Evolutionary conservation across 2,797 vertebrate genomes (phyloP).

Genomic region (Euthynnus affinis): DNA sequence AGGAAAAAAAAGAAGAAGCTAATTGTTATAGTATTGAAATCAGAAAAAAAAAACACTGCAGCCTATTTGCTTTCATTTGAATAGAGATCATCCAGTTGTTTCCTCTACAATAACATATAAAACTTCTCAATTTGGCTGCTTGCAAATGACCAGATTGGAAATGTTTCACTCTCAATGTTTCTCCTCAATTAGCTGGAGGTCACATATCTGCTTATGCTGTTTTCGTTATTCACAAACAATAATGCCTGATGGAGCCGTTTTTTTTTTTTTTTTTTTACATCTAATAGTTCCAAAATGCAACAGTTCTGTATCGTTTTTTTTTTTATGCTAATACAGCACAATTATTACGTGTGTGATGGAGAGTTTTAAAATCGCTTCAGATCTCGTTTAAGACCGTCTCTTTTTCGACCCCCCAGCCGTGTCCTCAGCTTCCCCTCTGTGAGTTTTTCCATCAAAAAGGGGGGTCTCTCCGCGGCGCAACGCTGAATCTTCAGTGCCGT

Average conservation of each 20-base stretch:
- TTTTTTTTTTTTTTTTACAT: no score
- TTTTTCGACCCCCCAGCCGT: slow-evolving; percentile 26
- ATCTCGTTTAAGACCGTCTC: slow-evolving; percentile 40
- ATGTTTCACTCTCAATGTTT: slow-evolving; percentile 24
- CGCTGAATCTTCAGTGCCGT: slow-evolving; percentile 48
- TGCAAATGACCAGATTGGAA: slow-evolving; percentile 14
- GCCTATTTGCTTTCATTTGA: slow-evolving; percentile 19
- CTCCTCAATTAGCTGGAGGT: slow-evolving; percentile 1
- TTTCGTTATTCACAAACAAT: slow-evolving; percentile 52
- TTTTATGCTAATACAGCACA: slow-evolving; percentile 40
- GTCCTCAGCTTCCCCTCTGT: slow-evolving; percentile 47
- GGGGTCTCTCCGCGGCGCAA: slow-evolving; percentile 48
- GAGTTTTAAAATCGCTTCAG: slow-evolving; percentile 50
- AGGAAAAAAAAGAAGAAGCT: neutral
- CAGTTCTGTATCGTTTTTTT: slow-evolving; percentile 33
- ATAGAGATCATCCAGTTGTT: neutral
- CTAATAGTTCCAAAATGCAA: slow-evolving; percentile 57
- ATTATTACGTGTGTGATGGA: slow-evolving; percentile 25
- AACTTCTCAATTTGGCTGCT: slow-evolving; percentile 22
- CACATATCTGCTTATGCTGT: slow-evolving; percentile 30
- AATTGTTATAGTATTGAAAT: neutral
- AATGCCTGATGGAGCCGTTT: slow-evolving; percentile 44
- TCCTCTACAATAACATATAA: neutral
- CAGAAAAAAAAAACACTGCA: neutral
- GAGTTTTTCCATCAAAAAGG: slow-evolving; percentile 57